Percentiles rank a stretch among this genome's conserved stretches.
Evolutionary conservation across 2,888 invertebrate genomes (phyloP).

Genomic region (Oscheius myriophilus): DNA sequence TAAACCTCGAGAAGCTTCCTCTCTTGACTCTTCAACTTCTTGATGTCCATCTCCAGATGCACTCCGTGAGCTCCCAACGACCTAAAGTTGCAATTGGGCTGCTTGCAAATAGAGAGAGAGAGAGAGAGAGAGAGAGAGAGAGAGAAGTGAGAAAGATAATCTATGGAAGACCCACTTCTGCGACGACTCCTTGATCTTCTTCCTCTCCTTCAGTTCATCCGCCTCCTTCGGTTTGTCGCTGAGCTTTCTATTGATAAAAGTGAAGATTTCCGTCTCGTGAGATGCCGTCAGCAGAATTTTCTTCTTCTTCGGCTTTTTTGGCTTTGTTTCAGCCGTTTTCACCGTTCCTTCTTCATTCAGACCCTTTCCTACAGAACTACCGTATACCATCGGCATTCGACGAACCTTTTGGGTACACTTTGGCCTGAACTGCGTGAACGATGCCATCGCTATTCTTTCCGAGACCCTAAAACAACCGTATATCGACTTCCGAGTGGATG

Average conservation of each 20-base stretch:
- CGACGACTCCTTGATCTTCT: constrained; percentile 30
- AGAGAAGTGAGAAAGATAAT: too few relatives aligned
- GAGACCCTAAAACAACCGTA: constrained; percentile 46
- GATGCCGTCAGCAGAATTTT: not conserved
- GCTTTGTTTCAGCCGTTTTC: not conserved
- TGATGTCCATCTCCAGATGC: constrained; percentile 43
- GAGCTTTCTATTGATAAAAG: constrained; percentile 44
- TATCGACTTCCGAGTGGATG: too few relatives aligned
- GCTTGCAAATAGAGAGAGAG: too few relatives aligned
- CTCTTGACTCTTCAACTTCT: constrained; percentile 40
- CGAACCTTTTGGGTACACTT: constrained; percentile 47
- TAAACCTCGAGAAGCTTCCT: constrained; percentile 44
- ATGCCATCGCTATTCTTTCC: constrained; percentile 57
- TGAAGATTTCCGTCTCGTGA: constrained; percentile 37
- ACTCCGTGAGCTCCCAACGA: constrained; percentile 37
- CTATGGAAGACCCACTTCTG: constrained; percentile 15
- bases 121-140: too few relatives aligned
- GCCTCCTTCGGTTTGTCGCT: constrained; percentile 8
- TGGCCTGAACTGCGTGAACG: constrained; percentile 55
- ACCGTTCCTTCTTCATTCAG: constrained; percentile 21
- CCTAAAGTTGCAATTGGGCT: constrained; percentile 3
- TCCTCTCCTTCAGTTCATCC: constrained; percentile 5
- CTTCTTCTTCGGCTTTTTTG: constrained; percentile 25
- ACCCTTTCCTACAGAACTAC: constrained; percentile 41
- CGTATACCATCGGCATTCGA: too few relatives aligned